Conservation (phyloP, 2,113 vertebrate genomes). For the Coptodon bakossiorum region DNA sequence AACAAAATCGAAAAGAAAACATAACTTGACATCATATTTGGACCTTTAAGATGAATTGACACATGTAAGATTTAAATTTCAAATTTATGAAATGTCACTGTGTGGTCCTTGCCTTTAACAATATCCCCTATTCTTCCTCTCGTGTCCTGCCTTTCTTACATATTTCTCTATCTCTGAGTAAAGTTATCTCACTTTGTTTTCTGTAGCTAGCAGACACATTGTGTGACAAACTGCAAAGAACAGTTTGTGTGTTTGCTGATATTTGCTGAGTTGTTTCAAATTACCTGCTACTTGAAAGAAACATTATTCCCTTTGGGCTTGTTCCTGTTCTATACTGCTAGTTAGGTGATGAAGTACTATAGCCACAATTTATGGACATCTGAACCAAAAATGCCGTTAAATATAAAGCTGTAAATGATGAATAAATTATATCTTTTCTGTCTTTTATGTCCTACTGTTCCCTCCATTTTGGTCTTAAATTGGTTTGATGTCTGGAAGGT, state of each 20-base stretch:
- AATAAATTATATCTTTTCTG: neutral
- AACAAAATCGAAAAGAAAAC: neutral
- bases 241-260: neutral
- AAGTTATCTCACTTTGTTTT: neutral
- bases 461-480: neutral
- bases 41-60: accelerated
- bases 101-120: neutral
- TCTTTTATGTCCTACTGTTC: accelerated
- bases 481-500: neutral
- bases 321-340: neutral
- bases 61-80: neutral
- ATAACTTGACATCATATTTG: neutral
- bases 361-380: neutral
- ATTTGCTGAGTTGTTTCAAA: neutral
- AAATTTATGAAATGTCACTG: neutral
- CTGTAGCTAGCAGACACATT: neutral
- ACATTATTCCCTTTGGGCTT: neutral
- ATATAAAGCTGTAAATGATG: neutral
- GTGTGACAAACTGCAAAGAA: neutral
- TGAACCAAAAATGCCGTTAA: neutral
- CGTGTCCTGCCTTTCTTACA: neutral
- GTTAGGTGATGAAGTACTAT: neutral
- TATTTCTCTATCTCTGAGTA: neutral
- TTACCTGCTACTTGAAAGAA: neutral
- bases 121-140: neutral